These are phyloP conservation scores for Cavia porcellus DNA, from an alignment of 2,113 vertebrate species.

Conservation along the genomic window DNA sequence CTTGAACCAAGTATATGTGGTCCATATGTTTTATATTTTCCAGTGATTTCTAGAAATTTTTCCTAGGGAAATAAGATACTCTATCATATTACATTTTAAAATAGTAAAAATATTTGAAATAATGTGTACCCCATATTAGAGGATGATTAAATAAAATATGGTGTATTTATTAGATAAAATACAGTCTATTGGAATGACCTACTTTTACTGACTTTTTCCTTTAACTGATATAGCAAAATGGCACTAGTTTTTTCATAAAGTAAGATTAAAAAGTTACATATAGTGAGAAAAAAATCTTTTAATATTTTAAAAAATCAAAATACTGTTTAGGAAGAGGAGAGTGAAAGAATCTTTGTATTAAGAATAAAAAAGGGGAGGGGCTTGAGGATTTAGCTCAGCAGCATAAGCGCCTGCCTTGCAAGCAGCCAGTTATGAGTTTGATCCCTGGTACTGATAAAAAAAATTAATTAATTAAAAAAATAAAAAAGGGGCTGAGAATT, in stretches of 20 bases:
- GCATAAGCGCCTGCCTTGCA: no score
- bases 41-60: constrained; percentile 40
- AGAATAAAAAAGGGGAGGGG: not conserved
- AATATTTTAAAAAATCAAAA: not conserved
- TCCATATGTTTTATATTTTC: not conserved
- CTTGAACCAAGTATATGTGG: constrained; percentile 18
- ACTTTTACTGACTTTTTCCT: constrained; percentile 31
- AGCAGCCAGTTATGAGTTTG: no score
- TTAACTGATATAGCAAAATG: not conserved
- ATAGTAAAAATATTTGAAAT: constrained; percentile 47
- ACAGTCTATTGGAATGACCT: constrained; percentile 15
- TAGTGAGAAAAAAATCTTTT: constrained; percentile 3
- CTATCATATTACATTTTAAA: constrained; percentile 36
- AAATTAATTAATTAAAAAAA: no score
- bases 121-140: constrained; percentile 32
- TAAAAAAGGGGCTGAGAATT: no score
- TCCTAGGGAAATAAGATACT: constrained; percentile 38
- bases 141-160: constrained; percentile 44
- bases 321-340: not conserved
- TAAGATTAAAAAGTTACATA: constrained; percentile 23
- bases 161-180: constrained; percentile 18
- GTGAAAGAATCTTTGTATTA: constrained; percentile 58
- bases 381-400: no score
- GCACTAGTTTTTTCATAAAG: not conserved
- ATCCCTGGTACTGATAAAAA: no score